Evolutionary conservation across 2,797 vertebrate species (phyloP).

Genomic region (Pipistrellus nathusii): DNA sequence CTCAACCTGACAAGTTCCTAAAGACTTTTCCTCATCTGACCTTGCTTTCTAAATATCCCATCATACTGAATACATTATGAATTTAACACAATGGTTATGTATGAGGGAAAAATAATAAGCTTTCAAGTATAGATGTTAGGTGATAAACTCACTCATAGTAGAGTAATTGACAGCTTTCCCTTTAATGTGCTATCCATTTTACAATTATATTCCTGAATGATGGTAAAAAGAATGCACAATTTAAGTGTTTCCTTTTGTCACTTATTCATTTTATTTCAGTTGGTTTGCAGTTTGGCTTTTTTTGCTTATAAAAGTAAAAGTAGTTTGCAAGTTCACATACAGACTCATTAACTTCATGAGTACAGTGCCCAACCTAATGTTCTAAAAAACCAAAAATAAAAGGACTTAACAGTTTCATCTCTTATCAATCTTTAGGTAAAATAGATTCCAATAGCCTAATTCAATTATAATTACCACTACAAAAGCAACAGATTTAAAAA

Average conservation of each 20-base stretch:
- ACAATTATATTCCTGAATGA: slow-evolving; percentile 14
- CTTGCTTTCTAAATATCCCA: slow-evolving; percentile 23
- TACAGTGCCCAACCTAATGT: not conserved
- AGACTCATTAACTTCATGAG: slow-evolving; percentile 3
- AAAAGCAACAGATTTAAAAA: not conserved
- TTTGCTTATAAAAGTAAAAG: slow-evolving; percentile 53
- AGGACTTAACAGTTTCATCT: slow-evolving; percentile 16
- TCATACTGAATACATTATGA: not conserved
- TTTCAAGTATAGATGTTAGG: not conserved
- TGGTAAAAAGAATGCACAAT: not conserved
- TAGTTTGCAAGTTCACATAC: not conserved
- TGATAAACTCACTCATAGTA: slow-evolving; percentile 2
- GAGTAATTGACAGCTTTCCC: not conserved
- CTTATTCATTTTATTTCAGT: slow-evolving; percentile 15
- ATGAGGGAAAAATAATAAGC: not conserved
- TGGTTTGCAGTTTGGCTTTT: not conserved
- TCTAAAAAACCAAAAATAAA: not conserved
- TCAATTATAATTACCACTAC: slow-evolving; percentile 5
- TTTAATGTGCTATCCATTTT: not conserved
- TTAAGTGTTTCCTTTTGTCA: slow-evolving; percentile 18
- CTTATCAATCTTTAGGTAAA: not conserved
- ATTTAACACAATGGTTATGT: not conserved
- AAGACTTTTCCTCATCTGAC: not conserved
- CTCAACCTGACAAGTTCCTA: not conserved
- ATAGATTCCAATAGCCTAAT: not conserved